A percentile compares a stretch with the other conserved stretches of the same genome.
Conservation (phyloP, 2,888 invertebrate species). For the Lysandra bellargus region DNA sequence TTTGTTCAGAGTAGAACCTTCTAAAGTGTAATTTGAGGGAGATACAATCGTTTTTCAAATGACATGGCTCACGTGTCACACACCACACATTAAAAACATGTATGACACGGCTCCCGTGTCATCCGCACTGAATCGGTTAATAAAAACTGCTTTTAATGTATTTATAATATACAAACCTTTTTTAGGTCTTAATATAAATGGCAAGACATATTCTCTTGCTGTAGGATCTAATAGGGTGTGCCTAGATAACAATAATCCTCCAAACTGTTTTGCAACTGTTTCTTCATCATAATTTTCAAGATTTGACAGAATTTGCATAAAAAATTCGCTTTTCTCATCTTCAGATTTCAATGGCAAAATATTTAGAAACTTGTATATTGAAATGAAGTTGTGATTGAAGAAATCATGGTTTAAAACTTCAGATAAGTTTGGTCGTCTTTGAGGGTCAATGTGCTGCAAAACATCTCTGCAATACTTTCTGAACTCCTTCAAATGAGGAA, state of each 20-base stretch:
- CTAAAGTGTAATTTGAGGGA: too few species aligned
- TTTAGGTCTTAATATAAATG: conserved; percentile 85
- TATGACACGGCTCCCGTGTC: too few species aligned
- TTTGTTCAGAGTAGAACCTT: too few species aligned
- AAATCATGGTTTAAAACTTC: conserved; percentile 86
- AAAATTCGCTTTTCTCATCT: conserved; percentile 88
- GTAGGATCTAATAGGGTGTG: conserved; percentile 91
- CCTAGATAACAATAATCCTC: conserved; percentile 88
- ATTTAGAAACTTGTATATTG: conserved; percentile 89
- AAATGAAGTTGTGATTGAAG: conserved; percentile 92
- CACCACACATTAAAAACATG: too few species aligned
- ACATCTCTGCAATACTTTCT: conserved; percentile 84
- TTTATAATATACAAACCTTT: conserved; percentile 70
- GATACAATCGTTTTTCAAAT: too few species aligned
- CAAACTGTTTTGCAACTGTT: conserved; percentile 90
- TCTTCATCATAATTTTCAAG: conserved; percentile 88
- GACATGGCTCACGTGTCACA: too few species aligned
- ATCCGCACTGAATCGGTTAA: too few species aligned
- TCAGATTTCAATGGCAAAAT: conserved; percentile 90
- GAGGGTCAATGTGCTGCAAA: conserved; percentile 84
- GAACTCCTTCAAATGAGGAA: conserved; percentile 85
- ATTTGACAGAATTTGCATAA: conserved; percentile 84
- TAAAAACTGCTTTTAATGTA: background rate
- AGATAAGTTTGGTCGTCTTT: conserved; percentile 84
- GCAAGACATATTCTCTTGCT: conserved; percentile 87